phyloP scores from a whole-genome alignment of 2,888 invertebrate species.

The Lydus trimaculatus region DNA sequence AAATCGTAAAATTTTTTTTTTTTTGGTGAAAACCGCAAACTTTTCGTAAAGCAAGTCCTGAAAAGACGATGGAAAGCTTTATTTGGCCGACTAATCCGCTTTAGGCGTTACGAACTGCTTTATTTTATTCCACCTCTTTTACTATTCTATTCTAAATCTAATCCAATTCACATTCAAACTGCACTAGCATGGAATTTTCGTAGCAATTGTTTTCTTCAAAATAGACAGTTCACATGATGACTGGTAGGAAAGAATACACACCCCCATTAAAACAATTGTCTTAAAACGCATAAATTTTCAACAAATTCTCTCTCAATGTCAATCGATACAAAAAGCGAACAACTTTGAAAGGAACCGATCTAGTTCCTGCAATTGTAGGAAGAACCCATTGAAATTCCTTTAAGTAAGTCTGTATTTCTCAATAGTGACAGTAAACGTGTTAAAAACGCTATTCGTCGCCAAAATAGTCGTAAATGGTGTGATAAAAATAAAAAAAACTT shows the following conservation, averaged over 20 bases:
- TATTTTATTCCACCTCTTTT: constrained; percentile 51
- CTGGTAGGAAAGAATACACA: neutral
- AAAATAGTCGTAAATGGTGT: neutral
- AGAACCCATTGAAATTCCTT: neutral
- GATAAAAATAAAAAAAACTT: neutral
- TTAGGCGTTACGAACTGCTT: constrained; percentile 40
- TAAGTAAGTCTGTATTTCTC: neutral
- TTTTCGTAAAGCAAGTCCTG: too few species aligned
- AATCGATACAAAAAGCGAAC: neutral
- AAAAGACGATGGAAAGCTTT: neutral
- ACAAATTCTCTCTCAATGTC: neutral
- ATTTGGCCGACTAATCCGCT: constrained; percentile 39
- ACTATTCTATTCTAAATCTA: constrained; percentile 49
- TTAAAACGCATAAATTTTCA: neutral
- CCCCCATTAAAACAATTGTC: neutral
- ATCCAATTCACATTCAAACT: constrained; percentile 55
- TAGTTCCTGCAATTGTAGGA: neutral
- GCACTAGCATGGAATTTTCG: constrained; percentile 46
- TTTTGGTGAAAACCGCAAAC: constrained; percentile 16
- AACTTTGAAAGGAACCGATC: neutral
- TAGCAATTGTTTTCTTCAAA: neutral
- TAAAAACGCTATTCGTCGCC: neutral
- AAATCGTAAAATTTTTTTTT: constrained; percentile 2
- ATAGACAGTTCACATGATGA: neutral
- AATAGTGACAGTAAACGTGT: neutral